Evolutionary conservation across 2,888 invertebrate species (phyloP), one percentile per base, ranked within the genome.

Genomic region (Augiades crinisus): DNA sequence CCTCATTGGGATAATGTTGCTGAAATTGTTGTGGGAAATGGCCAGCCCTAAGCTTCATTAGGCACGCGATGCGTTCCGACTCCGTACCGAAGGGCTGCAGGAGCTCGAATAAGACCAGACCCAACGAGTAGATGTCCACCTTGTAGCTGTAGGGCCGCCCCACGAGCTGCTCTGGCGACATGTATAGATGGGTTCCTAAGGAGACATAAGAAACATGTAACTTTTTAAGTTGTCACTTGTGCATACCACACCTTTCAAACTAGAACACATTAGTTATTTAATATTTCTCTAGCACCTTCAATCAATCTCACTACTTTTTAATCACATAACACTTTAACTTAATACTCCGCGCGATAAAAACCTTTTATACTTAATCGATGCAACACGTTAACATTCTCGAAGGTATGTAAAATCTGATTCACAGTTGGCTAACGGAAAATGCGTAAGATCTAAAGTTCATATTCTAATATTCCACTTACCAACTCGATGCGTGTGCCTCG

Each of bases 91-190:
- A 99, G 12, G 97, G 96, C 46, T 95, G 94, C 33, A 99, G 88
- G 51, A 99, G 77, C 84, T 99, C 99, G 77, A 98, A 96, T 61
- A 98, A 92, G 56, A 99, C 98, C 53, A 99, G 91, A 0, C 98
- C 99, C 59, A 99, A 88, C 0, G 98, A 97, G 87, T 95, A 99
- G 54, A 99, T 98, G 80, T 99, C 99, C 47, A 98, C 98, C 82
- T 98, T 98, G 81, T 94, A 95, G 72, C 94, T 94, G 76, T 97
- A 97, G 1, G 92, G 91, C 27, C 91, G 90, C 0, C 95, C 94
- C 7, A 90, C 85, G 19, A 94, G 85, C 86, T 99, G 99, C 75
- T 99, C 99, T 0, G 99, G 99, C 30, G 98, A 98, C 99, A 99
- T 99, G 81, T 99, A 99, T 1, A 99, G 90, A 59, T 95, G 94